These are phyloP conservation scores for Myiotriccus ornatus DNA, from an alignment of 2,797 vertebrate genomes.

Conservation along the genomic window DNA sequence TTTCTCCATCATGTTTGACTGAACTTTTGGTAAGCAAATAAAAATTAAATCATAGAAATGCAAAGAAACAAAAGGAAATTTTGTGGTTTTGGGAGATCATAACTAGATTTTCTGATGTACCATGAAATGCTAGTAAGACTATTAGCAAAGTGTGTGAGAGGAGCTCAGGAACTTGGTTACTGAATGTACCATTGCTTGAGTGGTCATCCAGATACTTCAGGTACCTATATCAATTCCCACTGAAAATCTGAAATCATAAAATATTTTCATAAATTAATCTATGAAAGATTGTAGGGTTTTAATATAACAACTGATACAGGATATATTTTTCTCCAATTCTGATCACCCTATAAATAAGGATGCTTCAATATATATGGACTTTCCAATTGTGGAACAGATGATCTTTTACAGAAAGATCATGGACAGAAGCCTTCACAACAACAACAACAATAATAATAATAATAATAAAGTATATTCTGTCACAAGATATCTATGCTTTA, in stretches of 20 bases:
- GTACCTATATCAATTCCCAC: not conserved
- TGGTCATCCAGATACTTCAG: not conserved
- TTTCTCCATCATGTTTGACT: not conserved
- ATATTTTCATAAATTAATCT: not conserved
- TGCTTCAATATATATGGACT: not conserved
- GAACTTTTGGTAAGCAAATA: not conserved
- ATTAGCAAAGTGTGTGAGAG: not conserved
- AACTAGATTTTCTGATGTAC: not conserved
- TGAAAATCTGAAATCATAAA: not conserved
- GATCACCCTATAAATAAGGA: not conserved
- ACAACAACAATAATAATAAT: no score
- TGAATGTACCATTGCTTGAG: not conserved
- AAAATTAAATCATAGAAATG: not conserved
- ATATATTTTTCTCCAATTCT: not conserved
- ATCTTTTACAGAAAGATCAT: not conserved
- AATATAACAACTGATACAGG: not conserved
- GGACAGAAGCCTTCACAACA: not conserved
- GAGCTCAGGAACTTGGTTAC: not conserved
- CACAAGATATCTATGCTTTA: not conserved
- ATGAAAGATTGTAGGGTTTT: not conserved
- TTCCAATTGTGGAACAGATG: not conserved
- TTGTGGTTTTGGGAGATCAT: not conserved
- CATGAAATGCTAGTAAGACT: not conserved
- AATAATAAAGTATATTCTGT: not conserved
- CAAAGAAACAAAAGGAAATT: not conserved